A percentile compares a stretch with the other conserved stretches of the same genome.
Evolutionary conservation across 2,113 vertebrate genomes (phyloP).

Genomic region (Tetrao urogallus): DNA sequence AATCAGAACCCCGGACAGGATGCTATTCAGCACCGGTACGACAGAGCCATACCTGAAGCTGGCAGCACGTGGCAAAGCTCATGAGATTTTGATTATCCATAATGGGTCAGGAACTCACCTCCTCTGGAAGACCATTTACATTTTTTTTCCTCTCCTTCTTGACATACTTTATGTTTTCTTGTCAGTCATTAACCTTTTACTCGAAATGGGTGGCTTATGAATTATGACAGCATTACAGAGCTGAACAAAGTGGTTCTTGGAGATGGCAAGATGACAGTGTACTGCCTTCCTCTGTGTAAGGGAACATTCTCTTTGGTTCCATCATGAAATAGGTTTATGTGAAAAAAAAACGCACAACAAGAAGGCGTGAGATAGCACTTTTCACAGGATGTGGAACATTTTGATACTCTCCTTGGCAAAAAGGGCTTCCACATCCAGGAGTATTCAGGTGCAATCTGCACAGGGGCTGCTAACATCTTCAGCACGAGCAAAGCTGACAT

Average conservation of each 20-base stretch:
- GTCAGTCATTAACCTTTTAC: slow-evolving; percentile 64
- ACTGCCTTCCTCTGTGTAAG: background rate
- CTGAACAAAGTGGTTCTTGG: background rate
- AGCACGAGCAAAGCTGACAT: background rate
- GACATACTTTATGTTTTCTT: slow-evolving; percentile 47
- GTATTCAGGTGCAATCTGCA: background rate
- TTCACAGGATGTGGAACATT: background rate
- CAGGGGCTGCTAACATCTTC: background rate
- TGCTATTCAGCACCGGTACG: background rate
- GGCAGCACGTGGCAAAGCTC: background rate
- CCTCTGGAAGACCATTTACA: slow-evolving; percentile 22
- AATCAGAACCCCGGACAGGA: background rate
- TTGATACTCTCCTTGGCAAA: background rate
- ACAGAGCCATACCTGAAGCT: background rate
- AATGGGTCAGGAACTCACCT: slow-evolving; percentile 26
- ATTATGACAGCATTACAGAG: slow-evolving; percentile 22
- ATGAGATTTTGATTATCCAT: background rate
- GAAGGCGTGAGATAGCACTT: background rate
- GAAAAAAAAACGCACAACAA: background rate
- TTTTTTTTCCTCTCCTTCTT: background rate
- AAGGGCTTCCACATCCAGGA: background rate
- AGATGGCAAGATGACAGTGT: slow-evolving; percentile 6
- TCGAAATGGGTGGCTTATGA: slow-evolving; percentile 47
- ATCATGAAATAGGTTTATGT: background rate
- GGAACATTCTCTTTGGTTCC: background rate